Evolutionary conservation across 2,888 invertebrate species (phyloP).

Genomic region (Dimorphilus gyrociliatus): DNA sequence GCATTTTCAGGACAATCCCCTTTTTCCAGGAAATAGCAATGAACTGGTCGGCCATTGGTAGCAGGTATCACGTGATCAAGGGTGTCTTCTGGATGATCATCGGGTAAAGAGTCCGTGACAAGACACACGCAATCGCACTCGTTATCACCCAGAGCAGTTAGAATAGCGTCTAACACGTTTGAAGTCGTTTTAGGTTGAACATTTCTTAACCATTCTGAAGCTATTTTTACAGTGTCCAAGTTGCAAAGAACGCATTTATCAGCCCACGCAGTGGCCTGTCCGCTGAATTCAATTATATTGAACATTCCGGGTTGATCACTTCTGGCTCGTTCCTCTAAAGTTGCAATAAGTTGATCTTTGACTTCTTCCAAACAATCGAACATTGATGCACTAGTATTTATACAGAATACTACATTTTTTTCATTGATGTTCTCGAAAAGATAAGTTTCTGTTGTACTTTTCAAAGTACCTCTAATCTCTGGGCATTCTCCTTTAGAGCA

Average conservation of each 20-base stretch:
- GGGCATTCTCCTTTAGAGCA: too few species aligned
- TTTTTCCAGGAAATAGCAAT: conserved; percentile 28
- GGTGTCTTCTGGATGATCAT: conserved; percentile 28
- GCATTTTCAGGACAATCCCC: conserved; percentile 19
- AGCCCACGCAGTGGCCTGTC: conserved; percentile 33
- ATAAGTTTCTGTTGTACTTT: too few species aligned
- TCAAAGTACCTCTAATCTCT: too few species aligned
- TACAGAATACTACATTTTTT: conserved; percentile 30
- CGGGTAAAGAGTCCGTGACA: conserved; percentile 34
- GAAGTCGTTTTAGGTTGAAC: conserved; percentile 32
- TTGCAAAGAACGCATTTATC: conserved; percentile 33
- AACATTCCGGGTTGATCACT: conserved; percentile 18
- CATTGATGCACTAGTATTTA: conserved; percentile 38
- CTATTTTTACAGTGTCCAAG: conserved; percentile 30
- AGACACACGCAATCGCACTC: conserved; percentile 29
- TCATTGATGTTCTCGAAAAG: conserved; percentile 28
- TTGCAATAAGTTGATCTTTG: conserved; percentile 30
- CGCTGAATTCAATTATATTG: conserved; percentile 34
- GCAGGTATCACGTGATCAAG: conserved; percentile 23
- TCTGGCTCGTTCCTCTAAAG: conserved; percentile 19
- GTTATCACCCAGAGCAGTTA: conserved; percentile 25
- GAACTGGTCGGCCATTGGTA: conserved; percentile 22
- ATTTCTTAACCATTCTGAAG: conserved; percentile 27
- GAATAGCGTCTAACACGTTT: conserved; percentile 31
- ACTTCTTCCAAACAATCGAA: conserved; percentile 26